Evolutionary conservation across 1,140 invertebrate species (phyloP), one percentile per base, ranked within the genome.

Genomic region (Bombus polaris): DNA sequence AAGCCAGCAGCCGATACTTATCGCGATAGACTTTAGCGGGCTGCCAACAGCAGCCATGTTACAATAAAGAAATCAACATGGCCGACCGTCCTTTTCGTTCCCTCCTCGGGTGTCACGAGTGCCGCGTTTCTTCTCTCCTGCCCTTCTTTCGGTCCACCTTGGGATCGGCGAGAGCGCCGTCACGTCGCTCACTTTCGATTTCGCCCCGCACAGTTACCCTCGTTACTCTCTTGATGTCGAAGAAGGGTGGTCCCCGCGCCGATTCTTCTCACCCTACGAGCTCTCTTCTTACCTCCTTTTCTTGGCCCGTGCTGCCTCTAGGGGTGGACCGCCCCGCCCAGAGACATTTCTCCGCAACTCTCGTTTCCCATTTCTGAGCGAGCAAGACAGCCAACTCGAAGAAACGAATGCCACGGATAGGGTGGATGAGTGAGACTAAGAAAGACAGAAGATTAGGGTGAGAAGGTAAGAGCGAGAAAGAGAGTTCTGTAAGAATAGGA

Each of bases 11-110:
- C 90, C 92, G 90, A 90, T 90, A 90, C 91, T 93, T 93, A 89
- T 92, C 88, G 92, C 92, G 87, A 93, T 90, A 91, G 91, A 94
- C 89, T 93, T 92, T 92, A 92, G 91, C 89, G 92, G 93, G 90
- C 94, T 94, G 94, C 94, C 93, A 94, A 92, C 93, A 94, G 93
- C 94, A 94, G 94, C 94, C 94, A 94, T 94, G 92, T 92, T 94
- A 92, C 91, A 92, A 93, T 93, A 92, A 93, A 93, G 93, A 93
- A 93, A 93, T 93, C 91, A 93, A 92, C 92, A 93, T 93, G 93
- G 93, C 93, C 89, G 92, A 88, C 88, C 81, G 81, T 84, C 74
- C 70, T 71, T 57, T 65, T 39, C 65, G 81, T 78, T 62, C 82
- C 70, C 83, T 85, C 83, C 66, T 62, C 39, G 75, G 22, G 32